Base-by-base conservation (phyloP, 2,888 invertebrate species). In the Bedellia somnulentella region DNA sequence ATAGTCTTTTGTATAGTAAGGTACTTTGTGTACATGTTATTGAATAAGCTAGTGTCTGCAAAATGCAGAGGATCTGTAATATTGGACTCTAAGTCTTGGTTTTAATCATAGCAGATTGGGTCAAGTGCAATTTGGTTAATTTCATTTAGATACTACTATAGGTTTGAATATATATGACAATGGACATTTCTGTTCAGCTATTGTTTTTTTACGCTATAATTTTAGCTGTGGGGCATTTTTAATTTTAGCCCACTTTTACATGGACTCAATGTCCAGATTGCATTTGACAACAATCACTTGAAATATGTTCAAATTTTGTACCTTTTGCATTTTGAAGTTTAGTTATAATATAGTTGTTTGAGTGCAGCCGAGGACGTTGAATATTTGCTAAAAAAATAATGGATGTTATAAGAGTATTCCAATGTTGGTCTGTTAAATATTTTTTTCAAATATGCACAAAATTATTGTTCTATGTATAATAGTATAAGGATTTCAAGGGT, bases 371-470 rank as follows among this genome's bases (percentile, higher is more conserved):
- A n/a, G n/a, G n/a, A n/a, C n/a, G n/a, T n/a, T n/a, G n/a, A n/a
- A n/a, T n/a, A n/a, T n/a, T n/a, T n/a, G n/a, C n/a, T n/a, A n/a
- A n/a, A n/a, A n/a, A n/a, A n/a, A n/a, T n/a, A n/a, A n/a, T n/a
- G n/a, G n/a, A n/a, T n/a, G n/a, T n/a, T n/a, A n/a, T n/a, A n/a
- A n/a, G n/a, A n/a, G n/a, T n/a, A n/a, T n/a, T n/a, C n/a, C n/a
- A 49, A 24, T 9, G 5, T 5, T 10, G 5, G 24, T 24, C 10
- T 51, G 38, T 57, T 55, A 49, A 49, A 55, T 42, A 51, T 61
- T 52, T 61, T 54, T 64, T 63, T 70, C 68, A 67, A 68, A 63
- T 66, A 66, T 68, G 73, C 73, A 75, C 73, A 75, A 75, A 75
- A 57, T 64, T 61, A 57, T 57, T 61, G 62, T 64, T 63, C 57